Percentiles rank a stretch among this genome's conserved stretches.
Evolutionary conservation across 2,888 invertebrate species (phyloP).

Genomic region (Hermaeophaga mercurialis): DNA sequence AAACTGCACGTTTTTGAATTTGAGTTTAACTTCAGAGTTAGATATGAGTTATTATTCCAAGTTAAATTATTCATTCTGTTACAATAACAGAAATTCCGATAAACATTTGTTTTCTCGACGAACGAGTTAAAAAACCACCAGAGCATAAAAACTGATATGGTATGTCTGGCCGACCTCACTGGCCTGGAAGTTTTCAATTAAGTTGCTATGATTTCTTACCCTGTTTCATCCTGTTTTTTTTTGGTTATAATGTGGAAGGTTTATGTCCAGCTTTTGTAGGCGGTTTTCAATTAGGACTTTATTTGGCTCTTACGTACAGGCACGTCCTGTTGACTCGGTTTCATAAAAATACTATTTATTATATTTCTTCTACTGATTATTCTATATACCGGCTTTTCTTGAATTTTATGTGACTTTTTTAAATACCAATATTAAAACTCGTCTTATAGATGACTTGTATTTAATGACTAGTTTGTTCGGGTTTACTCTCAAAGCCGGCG

Average conservation of each 20-base stretch:
- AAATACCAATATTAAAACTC: too few species aligned
- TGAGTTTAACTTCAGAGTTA: neutral
- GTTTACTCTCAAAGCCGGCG: too few species aligned
- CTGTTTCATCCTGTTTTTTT: neutral
- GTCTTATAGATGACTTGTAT: too few species aligned
- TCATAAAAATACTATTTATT: too few species aligned
- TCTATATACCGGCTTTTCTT: too few species aligned
- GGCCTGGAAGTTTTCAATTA: slow-evolving; percentile 22
- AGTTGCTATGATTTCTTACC: slow-evolving; percentile 8
- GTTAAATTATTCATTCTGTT: neutral
- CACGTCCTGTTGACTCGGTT: neutral
- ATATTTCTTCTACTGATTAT: too few species aligned
- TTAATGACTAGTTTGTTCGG: too few species aligned
- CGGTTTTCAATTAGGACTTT: neutral
- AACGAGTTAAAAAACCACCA: slow-evolving; percentile 4
- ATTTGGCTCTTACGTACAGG: neutral
- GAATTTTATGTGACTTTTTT: too few species aligned
- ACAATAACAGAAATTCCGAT: neutral
- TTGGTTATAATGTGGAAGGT: neutral
- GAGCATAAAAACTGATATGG: slow-evolving; percentile 20
- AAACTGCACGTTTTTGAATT: too few species aligned
- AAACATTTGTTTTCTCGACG: slow-evolving; percentile 14
- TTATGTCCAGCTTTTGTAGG: neutral
- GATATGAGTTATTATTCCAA: neutral
- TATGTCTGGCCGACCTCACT: slow-evolving; percentile 2